Conservation (phyloP, 2,113 vertebrate genomes). For the Solenodon paradoxus region DNA sequence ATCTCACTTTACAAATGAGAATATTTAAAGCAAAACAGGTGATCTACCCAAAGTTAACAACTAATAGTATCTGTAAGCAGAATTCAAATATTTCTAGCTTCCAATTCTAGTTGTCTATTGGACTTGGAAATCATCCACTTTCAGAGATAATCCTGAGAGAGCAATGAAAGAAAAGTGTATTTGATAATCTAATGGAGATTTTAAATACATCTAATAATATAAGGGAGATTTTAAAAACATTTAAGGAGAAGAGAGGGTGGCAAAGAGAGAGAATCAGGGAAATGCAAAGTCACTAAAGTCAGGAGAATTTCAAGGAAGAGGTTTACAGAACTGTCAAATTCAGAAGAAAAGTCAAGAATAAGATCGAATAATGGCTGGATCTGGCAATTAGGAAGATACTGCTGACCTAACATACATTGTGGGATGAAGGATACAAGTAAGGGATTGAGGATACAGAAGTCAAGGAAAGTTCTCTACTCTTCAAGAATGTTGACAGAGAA, state of each 20-base stretch:
- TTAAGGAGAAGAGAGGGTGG: background rate
- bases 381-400: background rate
- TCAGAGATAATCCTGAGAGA: background rate
- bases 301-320: background rate
- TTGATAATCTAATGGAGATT: background rate
- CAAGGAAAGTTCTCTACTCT: background rate
- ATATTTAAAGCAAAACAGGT: background rate
- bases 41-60: slow-evolving; percentile 11
- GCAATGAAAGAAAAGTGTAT: background rate
- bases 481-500: background rate
- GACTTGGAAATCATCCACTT: slow-evolving; percentile 21
- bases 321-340: background rate
- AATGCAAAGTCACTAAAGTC: background rate
- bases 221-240: background rate
- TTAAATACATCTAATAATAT: background rate
- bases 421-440: background rate
- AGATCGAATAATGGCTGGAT: background rate
- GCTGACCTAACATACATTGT: background rate
- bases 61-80: background rate
- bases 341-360: background rate
- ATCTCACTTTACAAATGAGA: background rate
- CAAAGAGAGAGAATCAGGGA: background rate
- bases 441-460: background rate
- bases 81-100: slow-evolving; percentile 12
- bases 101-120: background rate